These are phyloP conservation scores for Sarcophaga variegata DNA, from an alignment of 2,888 invertebrate species.

Conservation along the genomic window DNA sequence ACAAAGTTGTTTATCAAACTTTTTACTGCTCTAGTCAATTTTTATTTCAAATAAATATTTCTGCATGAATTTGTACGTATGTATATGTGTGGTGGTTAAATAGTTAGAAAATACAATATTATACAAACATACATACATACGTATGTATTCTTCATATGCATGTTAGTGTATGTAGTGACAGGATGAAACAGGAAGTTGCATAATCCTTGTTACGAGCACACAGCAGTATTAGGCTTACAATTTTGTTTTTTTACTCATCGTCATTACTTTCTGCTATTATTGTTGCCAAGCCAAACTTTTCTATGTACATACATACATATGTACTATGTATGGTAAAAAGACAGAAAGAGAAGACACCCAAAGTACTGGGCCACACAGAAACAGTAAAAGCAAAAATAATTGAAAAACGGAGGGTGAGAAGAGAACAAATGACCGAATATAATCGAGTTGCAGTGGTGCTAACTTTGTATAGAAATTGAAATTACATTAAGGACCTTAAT, in stretches of 20 bases:
- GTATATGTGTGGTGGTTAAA: too few species aligned
- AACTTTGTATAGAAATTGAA: constrained; percentile 33
- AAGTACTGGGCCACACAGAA: background rate
- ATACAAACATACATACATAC: background rate
- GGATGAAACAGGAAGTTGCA: constrained; percentile 79
- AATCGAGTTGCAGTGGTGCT: constrained; percentile 2
- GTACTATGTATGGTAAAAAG: background rate
- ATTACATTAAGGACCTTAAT: constrained; percentile 26
- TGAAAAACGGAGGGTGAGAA: background rate
- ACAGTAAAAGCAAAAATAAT: background rate
- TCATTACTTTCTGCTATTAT: constrained; percentile 27
- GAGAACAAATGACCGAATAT: background rate
- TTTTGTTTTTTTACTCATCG: constrained; percentile 11
- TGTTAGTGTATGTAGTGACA: constrained; percentile 73
- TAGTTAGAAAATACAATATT: too few species aligned
- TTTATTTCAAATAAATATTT: constrained; percentile 20
- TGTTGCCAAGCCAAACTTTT: constrained; percentile 29
- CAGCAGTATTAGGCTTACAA: constrained; percentile 33
- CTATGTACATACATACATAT: background rate
- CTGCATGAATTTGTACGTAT: too few species aligned
- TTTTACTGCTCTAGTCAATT: background rate
- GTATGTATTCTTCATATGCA: constrained; percentile 32
- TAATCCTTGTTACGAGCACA: constrained; percentile 73
- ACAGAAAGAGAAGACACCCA: constrained; percentile 1
- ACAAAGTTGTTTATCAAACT: constrained; percentile 18